Base-by-base conservation (phyloP, 2,888 invertebrate species). In the Caenorhabditis parvicauda region DNA sequence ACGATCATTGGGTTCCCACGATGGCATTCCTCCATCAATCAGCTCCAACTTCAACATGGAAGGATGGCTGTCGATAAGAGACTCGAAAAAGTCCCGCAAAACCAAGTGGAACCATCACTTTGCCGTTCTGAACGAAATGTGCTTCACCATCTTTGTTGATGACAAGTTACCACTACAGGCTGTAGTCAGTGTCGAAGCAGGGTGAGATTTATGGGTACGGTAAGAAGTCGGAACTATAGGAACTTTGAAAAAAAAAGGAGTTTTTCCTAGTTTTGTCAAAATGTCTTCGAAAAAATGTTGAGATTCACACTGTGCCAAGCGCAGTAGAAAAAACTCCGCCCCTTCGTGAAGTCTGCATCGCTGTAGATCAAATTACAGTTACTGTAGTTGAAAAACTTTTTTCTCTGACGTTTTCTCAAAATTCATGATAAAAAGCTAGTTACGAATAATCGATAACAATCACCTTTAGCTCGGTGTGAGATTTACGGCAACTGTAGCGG, bases 1-100 rank as follows among this genome's bases (percentile, higher is more conserved):
- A 27, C 52, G 56, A 44, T 64, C 67, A 7, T 22, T 67, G n/a
- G 69, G 63, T 39, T 67, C 66, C 1, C 49, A 62, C 1, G 69
- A 67, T 29, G 64, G 59, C 25, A 60, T 64, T 14, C 57, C 62
- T 3, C 35, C 55, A 2, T 53, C 56, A 6, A 17, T 64, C 24
- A 53, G 28, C 12, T 45, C 44, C 7, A 49, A 35, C 24, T n/a
- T 52, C 9, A 43, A 50, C 22, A 22, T 54, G 22, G 54, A 59
- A 25, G 57, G 60, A 28, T 64, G 51, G 51, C 38, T 62, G 1
- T 44, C 47, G 5, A 39, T 62, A 7, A 24, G 57, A 51, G 62
- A 62, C n/a, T 39, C 41, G 3, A 62, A 62, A 19, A 62, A 62
- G 27, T 54, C 57, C 14, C 42, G 57, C 24, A 62, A 62, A 44